These are phyloP conservation scores for Ceratotherium simum DNA, from an alignment of 2,113 vertebrate species.

Conservation along the genomic window DNA sequence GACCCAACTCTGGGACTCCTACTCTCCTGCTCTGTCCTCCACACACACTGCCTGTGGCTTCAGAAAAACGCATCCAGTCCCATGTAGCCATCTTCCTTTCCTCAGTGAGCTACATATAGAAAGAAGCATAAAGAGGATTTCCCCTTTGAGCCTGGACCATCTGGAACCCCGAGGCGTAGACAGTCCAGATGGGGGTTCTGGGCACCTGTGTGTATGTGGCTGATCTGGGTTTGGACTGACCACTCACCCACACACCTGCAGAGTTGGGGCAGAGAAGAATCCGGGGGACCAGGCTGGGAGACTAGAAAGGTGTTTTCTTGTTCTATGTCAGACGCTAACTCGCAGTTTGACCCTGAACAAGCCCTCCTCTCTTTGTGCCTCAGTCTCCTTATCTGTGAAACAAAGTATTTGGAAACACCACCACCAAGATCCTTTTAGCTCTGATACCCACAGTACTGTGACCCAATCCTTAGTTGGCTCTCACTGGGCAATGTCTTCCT, in stretches of 20 bases:
- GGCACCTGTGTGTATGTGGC: background rate
- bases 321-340: background rate
- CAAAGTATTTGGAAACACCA: background rate
- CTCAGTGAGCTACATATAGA: background rate
- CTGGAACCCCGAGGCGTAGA: background rate
- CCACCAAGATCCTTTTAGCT: background rate
- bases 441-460: too few species aligned
- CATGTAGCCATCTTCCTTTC: background rate
- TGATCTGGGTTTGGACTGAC: background rate
- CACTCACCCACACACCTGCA: background rate
- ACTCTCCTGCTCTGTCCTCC: background rate
- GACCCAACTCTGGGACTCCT: background rate
- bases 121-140: background rate
- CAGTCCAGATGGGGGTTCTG: background rate
- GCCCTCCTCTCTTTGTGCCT: background rate
- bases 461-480: background rate
- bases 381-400: background rate
- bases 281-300: accelerated
- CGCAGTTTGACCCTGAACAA: background rate
- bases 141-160: background rate
- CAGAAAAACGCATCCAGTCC: accelerated
- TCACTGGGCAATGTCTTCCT: accelerated
- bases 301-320: background rate
- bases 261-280: background rate
- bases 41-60: background rate